Percentiles rank a stretch among this genome's conserved stretches.
These are phyloP conservation scores for Pipa parva DNA, from an alignment of 2,113 vertebrate genomes.

Conservation along the genomic window DNA sequence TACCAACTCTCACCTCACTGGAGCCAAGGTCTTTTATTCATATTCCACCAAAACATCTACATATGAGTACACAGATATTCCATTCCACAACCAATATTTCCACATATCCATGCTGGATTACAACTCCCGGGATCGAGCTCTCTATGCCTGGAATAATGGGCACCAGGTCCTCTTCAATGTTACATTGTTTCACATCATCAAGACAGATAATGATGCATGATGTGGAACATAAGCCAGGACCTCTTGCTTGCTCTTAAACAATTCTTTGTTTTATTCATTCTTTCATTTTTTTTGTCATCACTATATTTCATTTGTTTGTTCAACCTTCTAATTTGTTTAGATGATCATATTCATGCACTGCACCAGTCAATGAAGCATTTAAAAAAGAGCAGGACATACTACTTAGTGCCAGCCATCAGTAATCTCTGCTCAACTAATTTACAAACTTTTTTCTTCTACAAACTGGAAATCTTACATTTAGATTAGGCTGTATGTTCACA, in stretches of 20 bases:
- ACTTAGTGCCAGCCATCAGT: background rate
- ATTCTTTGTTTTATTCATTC: slow-evolving; percentile 18
- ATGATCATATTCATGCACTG: no score
- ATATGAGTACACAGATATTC: slow-evolving; percentile 95
- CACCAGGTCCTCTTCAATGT: slow-evolving; percentile 98
- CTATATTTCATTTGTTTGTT: background rate
- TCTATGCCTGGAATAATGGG: slow-evolving; percentile 98
- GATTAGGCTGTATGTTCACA: background rate
- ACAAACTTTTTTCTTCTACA: background rate
- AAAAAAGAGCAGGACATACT: background rate
- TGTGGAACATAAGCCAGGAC: slow-evolving; percentile 16
- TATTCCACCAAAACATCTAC: slow-evolving; percentile 94
- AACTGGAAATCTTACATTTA: background rate
- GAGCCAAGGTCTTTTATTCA: slow-evolving; percentile 96
- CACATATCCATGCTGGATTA: slow-evolving; percentile 99
- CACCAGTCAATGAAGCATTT: no score
- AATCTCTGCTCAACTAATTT: no score
- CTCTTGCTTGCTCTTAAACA: background rate
- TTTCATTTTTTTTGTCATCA: slow-evolving; percentile 9
- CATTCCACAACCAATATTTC: slow-evolving; percentile 98
- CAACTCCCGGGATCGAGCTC: slow-evolving; percentile 88
- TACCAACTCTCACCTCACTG: slow-evolving; percentile 94
- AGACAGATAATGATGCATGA: slow-evolving; percentile 81
- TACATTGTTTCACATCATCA: slow-evolving; percentile 95
- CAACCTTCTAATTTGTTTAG: no score